Conservation (phyloP, 2,113 vertebrate genomes). For the Cebus imitator region DNA sequence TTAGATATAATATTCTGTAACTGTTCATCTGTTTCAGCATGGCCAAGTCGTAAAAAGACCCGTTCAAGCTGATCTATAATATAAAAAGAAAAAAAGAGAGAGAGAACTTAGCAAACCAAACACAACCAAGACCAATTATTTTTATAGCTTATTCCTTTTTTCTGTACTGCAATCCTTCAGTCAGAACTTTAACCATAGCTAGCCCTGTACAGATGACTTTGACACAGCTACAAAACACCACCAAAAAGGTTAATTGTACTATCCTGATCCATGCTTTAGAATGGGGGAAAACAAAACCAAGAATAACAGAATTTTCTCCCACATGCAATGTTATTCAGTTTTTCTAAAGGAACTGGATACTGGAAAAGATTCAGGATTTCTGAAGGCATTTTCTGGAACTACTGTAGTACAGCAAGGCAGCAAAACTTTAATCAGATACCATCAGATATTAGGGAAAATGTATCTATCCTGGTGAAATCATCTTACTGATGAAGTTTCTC, state of each 20-base stretch:
- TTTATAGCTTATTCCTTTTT: neutral
- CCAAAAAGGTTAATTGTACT: neutral
- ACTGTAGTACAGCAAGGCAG: neutral
- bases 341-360: neutral
- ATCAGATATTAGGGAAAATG: neutral
- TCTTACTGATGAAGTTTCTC: constrained; percentile 43
- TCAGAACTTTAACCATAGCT: neutral
- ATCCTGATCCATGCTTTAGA: neutral
- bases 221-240: neutral
- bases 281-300: constrained; percentile 1
- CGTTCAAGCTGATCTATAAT: constrained; percentile 96
- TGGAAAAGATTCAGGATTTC: neutral
- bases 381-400: neutral
- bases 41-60: constrained; percentile 97
- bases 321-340: neutral
- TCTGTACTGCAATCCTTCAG: neutral
- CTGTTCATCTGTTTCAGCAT: constrained; percentile 98
- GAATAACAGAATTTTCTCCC: constrained; percentile 23
- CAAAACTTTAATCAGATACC: constrained; percentile 17
- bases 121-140: neutral
- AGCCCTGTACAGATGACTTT: neutral
- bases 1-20: constrained; percentile 98
- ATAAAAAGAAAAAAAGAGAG: constrained; percentile 55
- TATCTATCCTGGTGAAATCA: neutral
- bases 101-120: constrained; percentile 63